Conservation (phyloP, 1,140 invertebrate species). For the Calephelis virginiensis region DNA sequence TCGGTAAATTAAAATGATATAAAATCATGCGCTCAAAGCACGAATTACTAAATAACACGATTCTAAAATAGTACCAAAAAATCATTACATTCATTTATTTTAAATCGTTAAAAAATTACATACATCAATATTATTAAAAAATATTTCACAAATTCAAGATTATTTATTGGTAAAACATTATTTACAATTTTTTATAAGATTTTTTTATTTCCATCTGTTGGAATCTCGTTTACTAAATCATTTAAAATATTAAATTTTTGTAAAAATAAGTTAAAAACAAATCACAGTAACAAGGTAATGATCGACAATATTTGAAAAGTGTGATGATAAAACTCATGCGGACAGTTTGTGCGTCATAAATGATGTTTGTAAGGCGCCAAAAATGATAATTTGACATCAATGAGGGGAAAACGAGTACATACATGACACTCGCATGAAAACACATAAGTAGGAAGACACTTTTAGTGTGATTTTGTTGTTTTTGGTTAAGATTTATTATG, state of each 20-base stretch:
- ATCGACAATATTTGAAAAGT: slow-evolving; percentile 50
- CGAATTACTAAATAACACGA: slow-evolving; percentile 63
- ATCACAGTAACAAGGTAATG: slow-evolving; percentile 74
- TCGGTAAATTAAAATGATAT: slow-evolving; percentile 65
- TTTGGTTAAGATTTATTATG: slow-evolving; percentile 1
- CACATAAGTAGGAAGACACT: slow-evolving; percentile 32
- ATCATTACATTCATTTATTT: slow-evolving; percentile 41
- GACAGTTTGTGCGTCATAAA: slow-evolving; percentile 44
- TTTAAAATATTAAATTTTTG: slow-evolving; percentile 41
- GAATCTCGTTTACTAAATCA: slow-evolving; percentile 58
- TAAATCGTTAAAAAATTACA: slow-evolving; percentile 51
- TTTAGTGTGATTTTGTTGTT: slow-evolving; percentile 36
- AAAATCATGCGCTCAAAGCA: slow-evolving; percentile 73
- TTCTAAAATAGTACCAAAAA: slow-evolving; percentile 52
- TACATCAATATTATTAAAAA: slow-evolving; percentile 52
- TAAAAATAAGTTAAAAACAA: slow-evolving; percentile 64
- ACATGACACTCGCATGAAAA: slow-evolving; percentile 7
- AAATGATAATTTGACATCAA: too few relatives aligned
- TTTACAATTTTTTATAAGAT: slow-evolving; percentile 39
- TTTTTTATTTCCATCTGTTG: slow-evolving; percentile 55
- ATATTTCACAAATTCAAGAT: slow-evolving; percentile 42
- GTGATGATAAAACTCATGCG: slow-evolving; percentile 49
- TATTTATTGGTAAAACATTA: slow-evolving; percentile 40
- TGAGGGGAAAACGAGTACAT: not conserved
- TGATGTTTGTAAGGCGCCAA: slow-evolving; percentile 29